Conservation (phyloP, 2,113 vertebrate genomes). For the Cyphomyrus discorhynchus region DNA sequence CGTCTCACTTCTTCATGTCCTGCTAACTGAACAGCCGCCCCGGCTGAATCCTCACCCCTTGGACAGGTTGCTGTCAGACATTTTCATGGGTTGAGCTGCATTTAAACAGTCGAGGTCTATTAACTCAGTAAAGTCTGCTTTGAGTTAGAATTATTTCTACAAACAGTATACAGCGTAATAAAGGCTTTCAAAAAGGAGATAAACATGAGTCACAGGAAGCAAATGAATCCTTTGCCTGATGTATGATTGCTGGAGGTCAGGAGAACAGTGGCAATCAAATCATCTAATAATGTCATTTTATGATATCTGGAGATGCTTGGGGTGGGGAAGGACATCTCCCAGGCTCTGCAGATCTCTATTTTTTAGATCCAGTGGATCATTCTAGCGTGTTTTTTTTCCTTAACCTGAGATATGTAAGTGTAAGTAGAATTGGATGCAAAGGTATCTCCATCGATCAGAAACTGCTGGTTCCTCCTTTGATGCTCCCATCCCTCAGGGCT, state of each 20-base stretch:
- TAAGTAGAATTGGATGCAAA: background rate
- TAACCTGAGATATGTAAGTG: background rate
- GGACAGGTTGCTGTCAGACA: background rate
- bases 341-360: background rate
- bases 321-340: background rate
- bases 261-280: background rate
- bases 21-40: background rate
- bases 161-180: background rate
- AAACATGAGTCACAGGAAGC: background rate
- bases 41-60: background rate
- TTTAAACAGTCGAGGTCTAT: background rate
- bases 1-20: background rate
- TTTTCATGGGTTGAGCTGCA: background rate
- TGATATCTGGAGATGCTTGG: background rate
- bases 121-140: background rate
- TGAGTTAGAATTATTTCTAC: background rate
- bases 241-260: background rate
- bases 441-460: background rate
- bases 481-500: background rate
- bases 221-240: background rate
- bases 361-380: background rate
- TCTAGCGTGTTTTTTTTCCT: background rate
- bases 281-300: background rate
- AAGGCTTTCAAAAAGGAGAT: background rate
- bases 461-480: background rate